A percentile compares a stretch with the other conserved stretches of the same genome.
These are phyloP conservation scores for Plectropomus leopardus DNA, from an alignment of 2,113 vertebrate genomes.

Conservation along the genomic window DNA sequence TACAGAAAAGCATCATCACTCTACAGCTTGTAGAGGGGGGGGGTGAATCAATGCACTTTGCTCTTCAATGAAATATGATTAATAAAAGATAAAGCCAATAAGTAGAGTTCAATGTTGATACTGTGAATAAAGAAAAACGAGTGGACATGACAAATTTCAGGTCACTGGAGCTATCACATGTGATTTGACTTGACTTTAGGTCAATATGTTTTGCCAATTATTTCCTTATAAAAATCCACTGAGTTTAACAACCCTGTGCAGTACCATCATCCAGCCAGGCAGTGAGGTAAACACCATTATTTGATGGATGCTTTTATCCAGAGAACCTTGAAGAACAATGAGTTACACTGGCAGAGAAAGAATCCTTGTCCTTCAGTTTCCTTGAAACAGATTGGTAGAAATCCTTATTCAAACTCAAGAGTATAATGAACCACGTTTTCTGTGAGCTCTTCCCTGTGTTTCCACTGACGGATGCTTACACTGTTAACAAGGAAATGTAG, in stretches of 20 bases:
- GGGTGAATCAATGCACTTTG: no score
- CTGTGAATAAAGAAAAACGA: no score
- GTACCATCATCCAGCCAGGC: neutral
- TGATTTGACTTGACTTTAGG: no score
- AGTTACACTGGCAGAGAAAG: slow-evolving; percentile 28
- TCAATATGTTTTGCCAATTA: neutral
- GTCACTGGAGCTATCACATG: no score
- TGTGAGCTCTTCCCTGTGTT: neutral
- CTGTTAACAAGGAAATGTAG: neutral
- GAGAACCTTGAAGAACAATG: slow-evolving; percentile 58
- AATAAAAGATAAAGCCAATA: no score
- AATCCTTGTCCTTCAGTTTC: slow-evolving; percentile 29
- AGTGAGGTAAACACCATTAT: slow-evolving; percentile 36
- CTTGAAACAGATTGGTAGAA: slow-evolving; percentile 30
- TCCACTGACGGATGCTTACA: neutral
- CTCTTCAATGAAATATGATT: no score
- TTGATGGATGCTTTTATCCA: slow-evolving; percentile 41
- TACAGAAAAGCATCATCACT: no score
- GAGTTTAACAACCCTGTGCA: neutral
- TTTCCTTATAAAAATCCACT: neutral
- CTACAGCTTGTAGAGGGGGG: no score
- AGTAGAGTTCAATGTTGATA: no score
- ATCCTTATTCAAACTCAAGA: slow-evolving; percentile 31
- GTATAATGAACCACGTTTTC: slow-evolving; percentile 26
- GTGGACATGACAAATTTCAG: no score